phyloP scores from a whole-genome alignment of 1,140 invertebrate species.

The Gryon sp. region DNA sequence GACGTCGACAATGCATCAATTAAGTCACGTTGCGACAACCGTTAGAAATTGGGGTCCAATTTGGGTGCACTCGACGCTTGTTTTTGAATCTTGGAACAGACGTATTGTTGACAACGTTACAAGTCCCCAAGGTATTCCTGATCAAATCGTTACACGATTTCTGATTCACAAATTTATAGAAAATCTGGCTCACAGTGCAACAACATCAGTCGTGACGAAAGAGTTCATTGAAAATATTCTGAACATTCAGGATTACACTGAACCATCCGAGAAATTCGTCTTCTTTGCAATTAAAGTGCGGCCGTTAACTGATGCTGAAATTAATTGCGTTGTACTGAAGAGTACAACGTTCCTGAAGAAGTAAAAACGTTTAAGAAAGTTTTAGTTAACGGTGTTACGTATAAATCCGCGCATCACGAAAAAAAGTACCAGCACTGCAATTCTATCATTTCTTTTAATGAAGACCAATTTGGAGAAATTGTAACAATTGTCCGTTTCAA shows the following conservation, averaged over 20 bases:
- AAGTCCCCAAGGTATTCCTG: constrained; percentile 9
- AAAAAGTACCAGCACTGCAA: background rate
- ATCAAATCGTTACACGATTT: constrained; percentile 41
- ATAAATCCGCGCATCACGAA: too few species aligned
- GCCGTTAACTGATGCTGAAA: background rate
- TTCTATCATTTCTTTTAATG: background rate
- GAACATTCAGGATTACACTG: background rate
- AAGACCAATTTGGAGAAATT: background rate
- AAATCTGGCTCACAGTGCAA: background rate
- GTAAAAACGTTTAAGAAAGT: background rate
- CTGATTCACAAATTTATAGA: constrained; percentile 29
- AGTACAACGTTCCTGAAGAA: background rate
- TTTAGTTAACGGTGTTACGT: too few species aligned
- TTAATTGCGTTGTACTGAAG: background rate
- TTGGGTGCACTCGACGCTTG: constrained; percentile 17
- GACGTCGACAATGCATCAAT: background rate
- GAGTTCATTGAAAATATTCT: constrained; percentile 7
- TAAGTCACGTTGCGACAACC: background rate
- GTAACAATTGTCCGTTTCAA: background rate
- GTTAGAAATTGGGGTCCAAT: constrained; percentile 35
- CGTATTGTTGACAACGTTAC: constrained; percentile 15
- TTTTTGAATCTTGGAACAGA: constrained; percentile 33
- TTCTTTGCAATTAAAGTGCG: background rate
- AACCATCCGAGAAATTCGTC: background rate
- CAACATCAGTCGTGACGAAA: background rate